Percentiles rank a stretch among this genome's conserved stretches.
Evolutionary conservation across 2,888 invertebrate species (phyloP).

Genomic region (Meliscaeva auricollis): DNA sequence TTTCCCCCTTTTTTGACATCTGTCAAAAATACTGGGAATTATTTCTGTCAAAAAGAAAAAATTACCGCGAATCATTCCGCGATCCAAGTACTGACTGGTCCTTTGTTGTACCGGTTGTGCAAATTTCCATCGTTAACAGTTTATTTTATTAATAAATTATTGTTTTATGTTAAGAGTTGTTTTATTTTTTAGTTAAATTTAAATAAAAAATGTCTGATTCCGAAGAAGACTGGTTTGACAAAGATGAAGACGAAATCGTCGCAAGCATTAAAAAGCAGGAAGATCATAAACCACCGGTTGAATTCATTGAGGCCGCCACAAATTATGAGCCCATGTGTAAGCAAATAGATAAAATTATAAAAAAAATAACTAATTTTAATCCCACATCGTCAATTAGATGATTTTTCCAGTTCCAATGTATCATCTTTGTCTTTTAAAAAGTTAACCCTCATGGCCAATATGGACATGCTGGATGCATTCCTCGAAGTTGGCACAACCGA

Average conservation of each 20-base stretch:
- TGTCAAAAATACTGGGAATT: conserved; percentile 25
- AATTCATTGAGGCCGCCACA: conserved; percentile 68
- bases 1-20: not conserved
- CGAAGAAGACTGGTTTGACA: conserved; percentile 82
- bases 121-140: conserved; percentile 26
- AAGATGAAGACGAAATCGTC: conserved; percentile 82
- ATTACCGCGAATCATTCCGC: conserved; percentile 10
- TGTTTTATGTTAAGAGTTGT: conserved; percentile 7
- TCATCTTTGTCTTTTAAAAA: conserved; percentile 57
- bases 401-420: conserved; percentile 53
- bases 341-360: not conserved
- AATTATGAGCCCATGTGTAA: conserved; percentile 64
- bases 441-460: conserved; percentile 62
- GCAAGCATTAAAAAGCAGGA: conserved; percentile 78
- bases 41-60: conserved; percentile 1
- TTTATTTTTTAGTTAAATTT: conserved; percentile 1
- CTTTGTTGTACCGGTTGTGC: conserved; percentile 5
- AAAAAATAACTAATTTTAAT: no score
- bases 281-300: conserved; percentile 55
- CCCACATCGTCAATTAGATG: conserved; percentile 18
- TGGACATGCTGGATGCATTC: conserved; percentile 80
- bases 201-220: conserved; percentile 72
- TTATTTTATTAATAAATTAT: not conserved
- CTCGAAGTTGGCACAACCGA: conserved; percentile 77
- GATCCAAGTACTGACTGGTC: not conserved